phyloP scores from a whole-genome alignment of 2,888 invertebrate genomes.

The Eristalinus aeneus region DNA sequence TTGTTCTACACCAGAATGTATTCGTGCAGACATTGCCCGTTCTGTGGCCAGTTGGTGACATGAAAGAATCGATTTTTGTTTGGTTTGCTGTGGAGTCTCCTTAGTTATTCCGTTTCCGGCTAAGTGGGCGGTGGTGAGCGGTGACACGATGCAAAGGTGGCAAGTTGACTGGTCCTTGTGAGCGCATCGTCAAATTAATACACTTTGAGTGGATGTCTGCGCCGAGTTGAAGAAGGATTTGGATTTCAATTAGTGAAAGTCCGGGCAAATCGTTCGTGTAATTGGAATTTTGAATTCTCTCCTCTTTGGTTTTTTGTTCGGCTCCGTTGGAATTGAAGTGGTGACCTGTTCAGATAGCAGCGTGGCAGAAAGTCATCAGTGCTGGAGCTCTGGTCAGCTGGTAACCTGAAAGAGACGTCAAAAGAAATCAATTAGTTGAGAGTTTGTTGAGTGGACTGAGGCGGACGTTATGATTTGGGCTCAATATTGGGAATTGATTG shows the following conservation, averaged over 20 bases:
- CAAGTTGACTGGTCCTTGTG: neutral
- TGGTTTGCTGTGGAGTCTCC: neutral
- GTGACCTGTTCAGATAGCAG: constrained; percentile 1
- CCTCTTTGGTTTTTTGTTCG: constrained; percentile 10
- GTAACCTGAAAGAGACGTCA: constrained; percentile 45
- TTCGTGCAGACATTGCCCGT: constrained; percentile 61
- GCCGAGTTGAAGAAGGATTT: neutral
- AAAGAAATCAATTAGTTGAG: constrained; percentile 51
- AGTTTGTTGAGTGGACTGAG: neutral
- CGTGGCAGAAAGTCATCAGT: constrained; percentile 32
- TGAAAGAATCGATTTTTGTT: constrained; percentile 59
- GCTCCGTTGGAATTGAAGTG: constrained; percentile 13
- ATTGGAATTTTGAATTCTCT: constrained; percentile 30
- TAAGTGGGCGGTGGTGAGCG: neutral
- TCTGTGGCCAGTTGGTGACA: constrained; percentile 67
- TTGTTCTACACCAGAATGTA: constrained; percentile 68
- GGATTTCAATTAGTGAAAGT: constrained; percentile 56
- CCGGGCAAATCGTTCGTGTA: constrained; percentile 45
- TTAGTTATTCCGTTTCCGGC: constrained; percentile 6
- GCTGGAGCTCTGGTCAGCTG: neutral
- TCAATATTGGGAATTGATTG: neutral
- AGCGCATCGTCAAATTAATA: constrained; percentile 45
- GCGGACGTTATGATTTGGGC: neutral
- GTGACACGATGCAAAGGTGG: neutral
- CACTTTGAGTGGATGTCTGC: neutral